phyloP scores from a whole-genome alignment of 1,140 invertebrate genomes.

The Lerema accius region DNA sequence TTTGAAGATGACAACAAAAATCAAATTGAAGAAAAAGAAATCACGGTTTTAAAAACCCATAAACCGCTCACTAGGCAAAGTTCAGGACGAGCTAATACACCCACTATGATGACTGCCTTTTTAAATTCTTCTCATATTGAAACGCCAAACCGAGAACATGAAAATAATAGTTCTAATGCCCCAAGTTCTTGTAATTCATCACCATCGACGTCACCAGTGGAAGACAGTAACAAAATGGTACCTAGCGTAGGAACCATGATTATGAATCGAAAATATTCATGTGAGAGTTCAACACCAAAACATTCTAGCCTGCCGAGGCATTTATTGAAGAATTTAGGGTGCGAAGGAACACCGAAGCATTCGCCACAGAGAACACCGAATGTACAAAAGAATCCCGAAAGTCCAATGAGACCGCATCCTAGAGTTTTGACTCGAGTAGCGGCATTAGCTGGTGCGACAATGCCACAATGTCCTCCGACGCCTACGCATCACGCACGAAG shows the following conservation, averaged over 20 bases:
- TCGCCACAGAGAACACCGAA: constrained; percentile 54
- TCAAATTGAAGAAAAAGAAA: constrained; percentile 81
- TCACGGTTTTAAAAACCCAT: constrained; percentile 82
- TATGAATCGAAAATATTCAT: constrained; percentile 75
- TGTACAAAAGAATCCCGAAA: constrained; percentile 60
- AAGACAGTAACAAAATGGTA: constrained; percentile 59
- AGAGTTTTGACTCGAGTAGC: constrained; percentile 83
- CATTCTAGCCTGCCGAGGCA: constrained; percentile 78
- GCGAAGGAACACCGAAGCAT: constrained; percentile 74
- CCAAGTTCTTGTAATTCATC: constrained; percentile 74
- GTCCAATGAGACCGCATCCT: constrained; percentile 83
- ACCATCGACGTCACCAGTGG: constrained; percentile 69
- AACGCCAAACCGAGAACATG: constrained; percentile 53
- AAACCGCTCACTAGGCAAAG: constrained; percentile 84
- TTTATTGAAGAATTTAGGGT: constrained; percentile 70
- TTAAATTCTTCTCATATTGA: constrained; percentile 76
- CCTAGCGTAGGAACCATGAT: constrained; percentile 69
- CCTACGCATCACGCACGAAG: constrained; percentile 91
- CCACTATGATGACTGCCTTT: constrained; percentile 83
- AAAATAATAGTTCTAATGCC: constrained; percentile 59
- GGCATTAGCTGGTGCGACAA: constrained; percentile 60
- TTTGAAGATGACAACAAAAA: constrained; percentile 82
- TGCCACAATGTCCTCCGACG: constrained; percentile 88
- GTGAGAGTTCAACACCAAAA: constrained; percentile 70
- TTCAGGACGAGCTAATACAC: constrained; percentile 75